A percentile compares a stretch with the other conserved stretches of the same genome.
Evolutionary conservation across 2,888 invertebrate species (phyloP).

Genomic region (Tridacna crocea): DNA sequence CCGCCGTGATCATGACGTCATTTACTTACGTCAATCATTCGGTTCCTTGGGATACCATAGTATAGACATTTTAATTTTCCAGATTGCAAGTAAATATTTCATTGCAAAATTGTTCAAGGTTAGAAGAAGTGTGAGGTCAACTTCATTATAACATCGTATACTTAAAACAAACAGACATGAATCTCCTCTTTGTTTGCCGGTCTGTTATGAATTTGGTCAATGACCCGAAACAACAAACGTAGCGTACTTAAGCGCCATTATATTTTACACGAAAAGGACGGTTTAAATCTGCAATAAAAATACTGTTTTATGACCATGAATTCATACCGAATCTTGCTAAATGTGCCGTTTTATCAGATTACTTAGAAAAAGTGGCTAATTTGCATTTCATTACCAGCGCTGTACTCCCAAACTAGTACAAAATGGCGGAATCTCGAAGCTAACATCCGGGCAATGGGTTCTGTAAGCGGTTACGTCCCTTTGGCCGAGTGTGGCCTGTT

Average conservation of each 20-base stretch:
- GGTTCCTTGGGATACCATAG: too few relatives aligned
- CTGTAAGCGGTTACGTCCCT: background rate
- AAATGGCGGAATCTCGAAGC: slow-evolving; percentile 8
- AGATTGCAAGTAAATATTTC: too few relatives aligned
- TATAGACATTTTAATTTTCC: too few relatives aligned
- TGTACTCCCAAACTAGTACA: background rate
- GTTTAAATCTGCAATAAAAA: background rate
- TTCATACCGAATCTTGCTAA: slow-evolving; percentile 1
- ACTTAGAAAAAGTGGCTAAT: background rate
- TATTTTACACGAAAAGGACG: background rate
- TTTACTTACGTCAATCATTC: too few relatives aligned
- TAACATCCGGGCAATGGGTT: background rate
- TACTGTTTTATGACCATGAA: background rate
- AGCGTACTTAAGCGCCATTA: background rate
- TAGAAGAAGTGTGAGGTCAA: too few relatives aligned
- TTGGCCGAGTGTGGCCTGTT: background rate
- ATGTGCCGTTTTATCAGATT: background rate
- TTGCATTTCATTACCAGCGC: too few relatives aligned
- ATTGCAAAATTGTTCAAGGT: too few relatives aligned
- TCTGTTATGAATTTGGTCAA: background rate
- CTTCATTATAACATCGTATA: too few relatives aligned
- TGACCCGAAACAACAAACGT: background rate
- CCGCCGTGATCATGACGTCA: too few relatives aligned
- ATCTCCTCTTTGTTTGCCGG: background rate
- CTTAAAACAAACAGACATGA: too few relatives aligned